Evolutionary conservation across 2,888 invertebrate species (phyloP).

Genomic region (Tiliacea citrago): DNA sequence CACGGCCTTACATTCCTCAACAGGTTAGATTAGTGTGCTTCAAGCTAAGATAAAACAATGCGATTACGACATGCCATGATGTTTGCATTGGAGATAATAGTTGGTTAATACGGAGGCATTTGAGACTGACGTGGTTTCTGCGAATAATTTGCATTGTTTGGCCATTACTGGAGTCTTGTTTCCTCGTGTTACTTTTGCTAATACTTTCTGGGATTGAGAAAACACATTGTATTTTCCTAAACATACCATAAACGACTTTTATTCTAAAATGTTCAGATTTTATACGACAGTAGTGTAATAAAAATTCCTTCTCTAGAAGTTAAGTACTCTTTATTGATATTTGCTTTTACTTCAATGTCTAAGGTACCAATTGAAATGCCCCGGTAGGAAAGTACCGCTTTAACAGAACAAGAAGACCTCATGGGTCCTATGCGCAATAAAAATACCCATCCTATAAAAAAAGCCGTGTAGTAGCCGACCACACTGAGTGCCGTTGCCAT

Average conservation of each 20-base stretch:
- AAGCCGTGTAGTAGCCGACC: conserved; percentile 2
- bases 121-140: conserved; percentile 46
- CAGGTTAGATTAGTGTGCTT: conserved; percentile 75
- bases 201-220: neutral
- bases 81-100: conserved; percentile 67
- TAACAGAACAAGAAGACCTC: conserved; percentile 35
- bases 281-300: conserved; percentile 13
- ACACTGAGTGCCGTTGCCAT: conserved; percentile 46
- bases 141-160: conserved; percentile 41
- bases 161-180: conserved; percentile 13
- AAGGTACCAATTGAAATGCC: conserved; percentile 52
- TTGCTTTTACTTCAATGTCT: conserved; percentile 63
- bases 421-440: conserved; percentile 34
- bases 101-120: conserved; percentile 59
- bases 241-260: neutral
- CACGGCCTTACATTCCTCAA: conserved; percentile 82
- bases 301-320: conserved; percentile 50
- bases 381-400: conserved; percentile 43
- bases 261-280: neutral
- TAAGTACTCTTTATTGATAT: conserved; percentile 55
- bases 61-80: conserved; percentile 74
- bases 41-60: conserved; percentile 75
- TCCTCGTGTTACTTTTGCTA: neutral
- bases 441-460: conserved; percentile 38
- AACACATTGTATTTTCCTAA: neutral